These are phyloP conservation scores for Dascillus cervinus DNA, from an alignment of 2,888 invertebrate genomes.

Conservation along the genomic window DNA sequence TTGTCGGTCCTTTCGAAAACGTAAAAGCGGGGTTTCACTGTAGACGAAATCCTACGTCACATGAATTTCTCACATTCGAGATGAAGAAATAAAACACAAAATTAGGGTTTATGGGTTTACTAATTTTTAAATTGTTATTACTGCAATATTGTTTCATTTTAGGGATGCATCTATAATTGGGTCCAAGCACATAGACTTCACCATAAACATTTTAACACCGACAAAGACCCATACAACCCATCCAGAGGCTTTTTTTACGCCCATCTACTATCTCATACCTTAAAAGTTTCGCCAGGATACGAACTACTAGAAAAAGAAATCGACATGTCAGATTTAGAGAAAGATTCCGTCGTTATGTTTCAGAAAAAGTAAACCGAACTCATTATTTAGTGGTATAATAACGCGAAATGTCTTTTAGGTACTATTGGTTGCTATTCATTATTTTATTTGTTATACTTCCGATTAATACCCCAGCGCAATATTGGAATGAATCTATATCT, in stretches of 20 bases:
- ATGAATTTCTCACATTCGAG: too few species aligned
- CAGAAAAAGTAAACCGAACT: conserved; percentile 60
- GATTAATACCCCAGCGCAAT: conserved; percentile 68
- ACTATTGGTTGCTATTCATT: conserved; percentile 58
- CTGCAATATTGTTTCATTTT: too few species aligned
- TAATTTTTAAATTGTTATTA: too few species aligned
- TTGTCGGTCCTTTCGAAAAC: too few species aligned
- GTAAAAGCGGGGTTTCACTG: too few species aligned
- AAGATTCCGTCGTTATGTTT: conserved; percentile 70
- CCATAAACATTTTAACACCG: conserved; percentile 69
- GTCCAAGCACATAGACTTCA: conserved; percentile 74
- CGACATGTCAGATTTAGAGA: conserved; percentile 72
- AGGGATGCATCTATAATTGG: conserved; percentile 84
- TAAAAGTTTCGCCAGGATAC: conserved; percentile 58
- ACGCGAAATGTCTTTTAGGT: too few species aligned
- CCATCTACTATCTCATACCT: conserved; percentile 65
- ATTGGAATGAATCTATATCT: conserved; percentile 64
- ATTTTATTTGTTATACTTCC: conserved; percentile 61
- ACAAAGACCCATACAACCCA: conserved; percentile 73
- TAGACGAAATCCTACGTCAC: too few species aligned
- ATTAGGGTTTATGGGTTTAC: too few species aligned
- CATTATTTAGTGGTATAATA: too few species aligned
- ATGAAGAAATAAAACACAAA: too few species aligned
- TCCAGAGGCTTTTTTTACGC: conserved; percentile 73
- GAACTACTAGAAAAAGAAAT: conserved; percentile 55